Conservation (phyloP, 2,113 vertebrate species). For the Haemorhous mexicanus region DNA sequence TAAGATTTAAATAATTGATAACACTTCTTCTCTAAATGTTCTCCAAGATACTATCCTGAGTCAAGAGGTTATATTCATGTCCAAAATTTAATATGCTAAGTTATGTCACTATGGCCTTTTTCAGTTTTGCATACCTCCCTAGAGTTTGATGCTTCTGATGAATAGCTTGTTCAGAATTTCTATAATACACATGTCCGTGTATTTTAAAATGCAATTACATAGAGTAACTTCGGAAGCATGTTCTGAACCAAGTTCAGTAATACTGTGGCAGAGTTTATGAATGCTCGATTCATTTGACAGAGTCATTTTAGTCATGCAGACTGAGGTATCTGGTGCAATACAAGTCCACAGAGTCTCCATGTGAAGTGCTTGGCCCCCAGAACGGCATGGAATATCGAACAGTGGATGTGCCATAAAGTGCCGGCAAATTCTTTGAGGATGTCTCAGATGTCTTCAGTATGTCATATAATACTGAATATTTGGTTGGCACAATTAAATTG, state of each 20-base stretch:
- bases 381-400: background rate
- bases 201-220: background rate
- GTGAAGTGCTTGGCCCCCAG: background rate
- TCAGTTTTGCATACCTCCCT: background rate
- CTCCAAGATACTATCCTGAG: background rate
- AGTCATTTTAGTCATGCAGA: background rate
- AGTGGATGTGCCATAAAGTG: no score
- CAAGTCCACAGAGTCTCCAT: background rate
- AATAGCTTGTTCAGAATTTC: background rate
- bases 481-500: background rate
- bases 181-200: accelerated
- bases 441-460: background rate
- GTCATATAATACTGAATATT: background rate
- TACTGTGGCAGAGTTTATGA: background rate
- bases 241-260: background rate
- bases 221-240: background rate
- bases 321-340: background rate
- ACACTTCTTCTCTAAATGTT: background rate
- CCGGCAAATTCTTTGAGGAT: background rate
- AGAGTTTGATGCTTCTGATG: background rate
- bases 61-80: background rate
- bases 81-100: background rate
- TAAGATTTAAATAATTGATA: background rate
- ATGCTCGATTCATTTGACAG: background rate
- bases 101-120: background rate